Base-by-base conservation (phyloP, 2,113 vertebrate genomes). In the Todiramphus saurophagus region DNA sequence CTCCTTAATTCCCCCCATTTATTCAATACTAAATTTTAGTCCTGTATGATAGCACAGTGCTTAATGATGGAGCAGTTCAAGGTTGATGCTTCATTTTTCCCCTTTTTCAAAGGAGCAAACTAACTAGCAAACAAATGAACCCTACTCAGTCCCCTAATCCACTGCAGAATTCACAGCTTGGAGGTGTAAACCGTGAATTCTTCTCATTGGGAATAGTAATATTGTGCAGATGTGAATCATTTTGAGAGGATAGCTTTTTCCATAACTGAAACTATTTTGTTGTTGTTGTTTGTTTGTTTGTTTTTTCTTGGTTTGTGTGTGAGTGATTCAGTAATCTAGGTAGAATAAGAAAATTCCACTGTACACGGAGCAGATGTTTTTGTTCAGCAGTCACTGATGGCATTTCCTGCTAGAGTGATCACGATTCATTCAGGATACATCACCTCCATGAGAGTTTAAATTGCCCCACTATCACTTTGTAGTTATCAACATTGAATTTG, bases 371-470 rank as follows among this genome's bases (percentile, higher is more conserved):
- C 56, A 80, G 35, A 59, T 37, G 13, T 67, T 81, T 72, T 50
- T 0, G 0, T 72, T 73, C 58, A 66, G 28, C 63, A 69, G 43
- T 8, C 50, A 1, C 1, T 33, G 53, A 28, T 7, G 30, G 25
- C 39, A 37, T 55, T 46, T 74, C 73, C 53, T 81, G 31, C 39
- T 48, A 27, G 13, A 46, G 9, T 3, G 15, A 44, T 23, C 44
- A 16, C 0, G 3, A 27, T 35, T 66, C 39, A 4, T 50, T 55
- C 46, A 37, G 8, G 53, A 81, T 31, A 23, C 18, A 44, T 25
- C 35, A 46, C 41, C 30, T 28, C 41, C 8, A 3, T 4, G 18
- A 62, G 33, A 51, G 30, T 67, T 72, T 24, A 27, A 62, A 82
- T 24, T 33, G 37, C 10, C 12, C 14, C 37, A 41, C 39, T 28